Conservation (phyloP, 2,797 vertebrate species). For the Triplophysa bombifrons region DNA sequence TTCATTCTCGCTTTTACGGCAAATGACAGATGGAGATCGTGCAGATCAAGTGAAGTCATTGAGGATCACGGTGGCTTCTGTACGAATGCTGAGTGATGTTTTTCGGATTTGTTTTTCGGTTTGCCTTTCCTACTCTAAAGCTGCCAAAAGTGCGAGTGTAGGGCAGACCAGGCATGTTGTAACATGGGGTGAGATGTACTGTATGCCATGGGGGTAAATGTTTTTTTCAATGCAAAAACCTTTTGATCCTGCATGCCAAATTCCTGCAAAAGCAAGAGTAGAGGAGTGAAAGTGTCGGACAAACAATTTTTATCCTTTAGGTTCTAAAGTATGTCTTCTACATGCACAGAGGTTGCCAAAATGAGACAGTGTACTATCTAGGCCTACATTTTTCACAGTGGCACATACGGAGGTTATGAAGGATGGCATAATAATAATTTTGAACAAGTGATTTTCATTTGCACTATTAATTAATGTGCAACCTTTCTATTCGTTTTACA, state of each 20-base stretch:
- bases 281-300: neutral
- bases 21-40: constrained; percentile 63
- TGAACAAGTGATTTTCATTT: too few relatives aligned
- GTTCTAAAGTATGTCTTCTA: too few relatives aligned
- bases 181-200: neutral
- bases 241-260: neutral
- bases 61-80: constrained; percentile 62
- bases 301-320: too few relatives aligned
- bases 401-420: too few relatives aligned
- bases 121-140: constrained; percentile 62
- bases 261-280: neutral
- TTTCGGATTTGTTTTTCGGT: constrained; percentile 32
- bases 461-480: too few relatives aligned
- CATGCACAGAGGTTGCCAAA: too few relatives aligned
- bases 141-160: constrained; percentile 38
- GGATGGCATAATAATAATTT: too few relatives aligned
- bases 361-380: too few relatives aligned
- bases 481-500: too few relatives aligned
- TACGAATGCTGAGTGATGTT: constrained; percentile 67
- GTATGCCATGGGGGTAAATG: neutral
- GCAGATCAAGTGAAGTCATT: constrained; percentile 58
- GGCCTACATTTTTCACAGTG: too few relatives aligned
- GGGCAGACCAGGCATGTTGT: neutral
- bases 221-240: neutral
- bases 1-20: constrained; percentile 35